Percentiles rank a stretch among this genome's conserved stretches.
Conservation (phyloP, 2,113 vertebrate species). For the Hydrochoerus hydrochaeris region DNA sequence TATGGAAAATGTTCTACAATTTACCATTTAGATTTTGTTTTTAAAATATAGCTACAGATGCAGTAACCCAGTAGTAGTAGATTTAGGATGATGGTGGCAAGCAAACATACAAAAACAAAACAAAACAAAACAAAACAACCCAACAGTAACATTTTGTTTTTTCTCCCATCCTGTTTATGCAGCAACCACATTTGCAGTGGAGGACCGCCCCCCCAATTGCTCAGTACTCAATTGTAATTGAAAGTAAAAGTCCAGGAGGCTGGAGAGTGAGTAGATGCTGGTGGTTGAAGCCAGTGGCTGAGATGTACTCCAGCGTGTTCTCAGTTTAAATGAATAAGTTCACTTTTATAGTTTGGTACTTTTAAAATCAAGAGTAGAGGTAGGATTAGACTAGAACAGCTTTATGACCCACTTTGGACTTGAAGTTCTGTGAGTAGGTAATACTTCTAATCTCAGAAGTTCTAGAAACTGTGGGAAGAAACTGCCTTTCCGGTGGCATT, state of each 20-base stretch:
- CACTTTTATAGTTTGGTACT: constrained; percentile 40
- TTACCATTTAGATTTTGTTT: background rate
- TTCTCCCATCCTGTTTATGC: background rate
- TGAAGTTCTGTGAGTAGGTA: constrained; percentile 4
- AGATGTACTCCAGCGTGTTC: background rate
- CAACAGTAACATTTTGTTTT: background rate
- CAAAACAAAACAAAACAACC: background rate
- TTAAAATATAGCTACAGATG: background rate
- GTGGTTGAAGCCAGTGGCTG: background rate
- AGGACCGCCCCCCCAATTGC: background rate
- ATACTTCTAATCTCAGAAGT: constrained; percentile 22
- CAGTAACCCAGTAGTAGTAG: background rate
- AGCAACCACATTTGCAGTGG: background rate
- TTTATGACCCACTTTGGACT: constrained; percentile 39
- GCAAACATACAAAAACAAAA: too few relatives aligned
- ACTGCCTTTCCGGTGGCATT: background rate
- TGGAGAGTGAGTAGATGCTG: constrained; percentile 22
- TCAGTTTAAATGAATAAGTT: constrained; percentile 3
- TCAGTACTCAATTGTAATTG: background rate
- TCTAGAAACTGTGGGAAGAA: background rate
- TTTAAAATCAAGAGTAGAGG: constrained; percentile 43
- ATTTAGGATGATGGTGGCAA: constrained; percentile 19
- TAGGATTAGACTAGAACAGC: constrained; percentile 39
- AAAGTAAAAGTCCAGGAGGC: background rate
- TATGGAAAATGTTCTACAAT: constrained; percentile 7